These are phyloP conservation scores for Zygaena filipendulae DNA, from an alignment of 2,888 invertebrate species.

Conservation along the genomic window DNA sequence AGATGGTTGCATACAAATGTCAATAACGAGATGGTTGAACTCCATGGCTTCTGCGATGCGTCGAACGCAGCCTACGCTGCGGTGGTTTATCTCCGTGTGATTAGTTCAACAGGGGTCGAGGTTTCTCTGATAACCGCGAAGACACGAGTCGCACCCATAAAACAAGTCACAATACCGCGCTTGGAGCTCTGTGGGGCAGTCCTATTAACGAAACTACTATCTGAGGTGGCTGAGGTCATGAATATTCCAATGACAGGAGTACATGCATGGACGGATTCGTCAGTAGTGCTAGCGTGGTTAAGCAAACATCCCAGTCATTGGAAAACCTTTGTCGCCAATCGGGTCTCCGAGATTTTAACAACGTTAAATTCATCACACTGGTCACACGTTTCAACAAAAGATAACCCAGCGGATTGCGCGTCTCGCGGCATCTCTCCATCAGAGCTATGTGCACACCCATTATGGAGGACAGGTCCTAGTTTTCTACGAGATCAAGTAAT, in stretches of 20 bases:
- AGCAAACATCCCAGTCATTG: background rate
- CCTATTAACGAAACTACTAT: background rate
- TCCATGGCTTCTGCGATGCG: conserved; percentile 12
- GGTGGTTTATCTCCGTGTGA: no score
- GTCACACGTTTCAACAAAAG: conserved; percentile 15
- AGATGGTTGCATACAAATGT: conserved; percentile 8
- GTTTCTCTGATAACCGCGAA: background rate
- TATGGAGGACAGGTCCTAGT: no score
- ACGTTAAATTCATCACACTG: conserved; percentile 11
- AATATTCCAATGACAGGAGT: no score
- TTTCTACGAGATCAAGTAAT: no score
- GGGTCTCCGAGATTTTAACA: conserved; percentile 14
- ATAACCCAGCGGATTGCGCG: conserved; percentile 22
- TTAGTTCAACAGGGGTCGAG: no score
- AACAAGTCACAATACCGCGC: conserved; percentile 1
- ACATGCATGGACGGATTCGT: no score
- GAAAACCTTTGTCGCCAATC: background rate
- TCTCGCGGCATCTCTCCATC: conserved; percentile 16
- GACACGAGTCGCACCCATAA: conserved; percentile 3
- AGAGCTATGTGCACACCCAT: conserved; percentile 17
- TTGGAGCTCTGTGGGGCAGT: conserved; percentile 4
- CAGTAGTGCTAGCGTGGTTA: conserved; percentile 1
- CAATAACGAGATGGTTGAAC: background rate
- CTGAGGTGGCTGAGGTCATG: conserved; percentile 1
- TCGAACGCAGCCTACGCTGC: conserved; percentile 7